Percentiles rank a stretch among this genome's conserved stretches.
Evolutionary conservation across 2,113 vertebrate species (phyloP).

Genomic region (Mobula birostris): DNA sequence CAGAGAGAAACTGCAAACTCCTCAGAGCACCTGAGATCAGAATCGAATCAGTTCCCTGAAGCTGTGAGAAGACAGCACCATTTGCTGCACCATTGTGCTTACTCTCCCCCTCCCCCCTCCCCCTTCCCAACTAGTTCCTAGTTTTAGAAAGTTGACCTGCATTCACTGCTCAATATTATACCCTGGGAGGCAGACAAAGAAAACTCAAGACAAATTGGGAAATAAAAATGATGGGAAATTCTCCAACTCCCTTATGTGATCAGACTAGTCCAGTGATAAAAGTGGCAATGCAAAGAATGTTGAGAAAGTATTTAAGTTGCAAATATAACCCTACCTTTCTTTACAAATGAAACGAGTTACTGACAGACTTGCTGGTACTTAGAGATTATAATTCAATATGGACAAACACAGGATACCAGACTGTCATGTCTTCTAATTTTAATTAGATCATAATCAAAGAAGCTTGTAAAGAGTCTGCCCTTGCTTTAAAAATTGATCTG

Average conservation of each 20-base stretch:
- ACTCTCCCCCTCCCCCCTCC: too few relatives aligned
- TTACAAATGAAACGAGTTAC: background rate
- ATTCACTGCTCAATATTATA: background rate
- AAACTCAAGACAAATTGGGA: background rate
- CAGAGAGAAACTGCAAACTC: too few relatives aligned
- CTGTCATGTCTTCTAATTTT: slow-evolving; percentile 20
- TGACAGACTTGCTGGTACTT: background rate
- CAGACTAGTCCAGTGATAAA: background rate
- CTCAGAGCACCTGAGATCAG: too few relatives aligned
- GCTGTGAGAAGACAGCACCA: too few relatives aligned
- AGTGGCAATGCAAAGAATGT: background rate
- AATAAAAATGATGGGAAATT: background rate
- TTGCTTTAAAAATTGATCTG: background rate
- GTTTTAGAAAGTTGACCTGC: too few relatives aligned
- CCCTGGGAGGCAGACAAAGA: background rate
- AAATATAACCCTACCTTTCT: background rate
- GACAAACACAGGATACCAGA: slow-evolving; percentile 7
- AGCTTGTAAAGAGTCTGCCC: background rate
- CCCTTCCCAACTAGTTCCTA: too few relatives aligned
- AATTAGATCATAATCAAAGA: slow-evolving; percentile 6
- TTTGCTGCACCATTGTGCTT: too few relatives aligned
- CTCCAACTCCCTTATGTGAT: background rate
- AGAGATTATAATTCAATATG: background rate
- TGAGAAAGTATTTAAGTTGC: background rate
- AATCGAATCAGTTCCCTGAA: too few relatives aligned